Evolutionary conservation across 1,140 invertebrate species (phyloP), one percentile per base, ranked within the genome.

Genomic region (Microvelia longipes): DNA sequence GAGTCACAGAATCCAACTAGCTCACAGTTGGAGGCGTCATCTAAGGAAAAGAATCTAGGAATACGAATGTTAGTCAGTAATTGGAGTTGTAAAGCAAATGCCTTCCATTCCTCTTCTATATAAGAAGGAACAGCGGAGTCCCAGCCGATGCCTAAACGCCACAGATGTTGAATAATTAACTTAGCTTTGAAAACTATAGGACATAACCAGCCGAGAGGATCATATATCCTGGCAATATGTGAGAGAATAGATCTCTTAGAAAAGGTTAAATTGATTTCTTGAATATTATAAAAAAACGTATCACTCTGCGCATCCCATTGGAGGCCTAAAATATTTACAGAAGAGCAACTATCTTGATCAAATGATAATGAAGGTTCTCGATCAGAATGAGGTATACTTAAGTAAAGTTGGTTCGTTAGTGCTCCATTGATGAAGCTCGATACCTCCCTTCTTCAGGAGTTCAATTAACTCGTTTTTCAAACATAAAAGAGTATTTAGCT

Each of bases 1-100:
- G 75, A 75, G 72, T 78, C 77, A n/a, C 69, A 72, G 69, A 78
- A 79, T 29, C 75, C 76, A 71, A 76, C 76, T 13, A 78, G 15
- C 73, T 77, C 24, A n/a, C 72, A 68, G 70, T 1, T 25, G 15
- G 26, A 14, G 26, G 61, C 5, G 35, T 5, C n/a, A 15, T 61
- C 68, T 29, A 64, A 24, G 1, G 65, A 68, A 2, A 69, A 29
- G 14, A 61, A 26, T 50, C 69, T n/a, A 66, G 69, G 61, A 28
- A 71, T 68, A 1, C 29, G n/a, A 24, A 69, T 67, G 1, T 61
- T 13, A 25, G 30, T 26, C 0, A 71, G 35, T 25, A 19, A 19
- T 2, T 13, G 29, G 24, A 69, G 60, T 27, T 63, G 15, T 0
- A 66, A 11, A 11, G 35, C 35, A 50, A 50, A 50, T 50, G 35